Conservation (phyloP, 2,888 invertebrate genomes). For the Cephus rjabovi region DNA sequence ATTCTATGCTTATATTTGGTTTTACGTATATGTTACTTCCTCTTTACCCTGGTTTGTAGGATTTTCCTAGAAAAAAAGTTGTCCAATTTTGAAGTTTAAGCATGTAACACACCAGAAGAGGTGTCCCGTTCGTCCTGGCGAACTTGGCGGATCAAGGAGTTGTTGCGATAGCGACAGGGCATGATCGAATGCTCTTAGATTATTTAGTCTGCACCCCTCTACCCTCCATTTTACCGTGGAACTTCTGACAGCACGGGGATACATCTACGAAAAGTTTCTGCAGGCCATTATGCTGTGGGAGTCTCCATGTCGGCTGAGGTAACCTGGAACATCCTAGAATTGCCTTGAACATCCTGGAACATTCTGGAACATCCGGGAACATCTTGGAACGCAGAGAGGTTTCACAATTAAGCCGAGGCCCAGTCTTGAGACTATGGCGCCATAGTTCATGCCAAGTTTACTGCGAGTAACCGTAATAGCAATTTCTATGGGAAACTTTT, state of each 20-base stretch:
- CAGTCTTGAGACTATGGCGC: neutral
- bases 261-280: neutral
- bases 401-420: neutral
- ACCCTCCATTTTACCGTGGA: neutral
- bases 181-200: slow-evolving; percentile 21
- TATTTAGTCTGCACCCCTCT: slow-evolving; percentile 10
- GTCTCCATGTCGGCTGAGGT: neutral
- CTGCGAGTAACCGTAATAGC: neutral
- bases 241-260: slow-evolving; percentile 11
- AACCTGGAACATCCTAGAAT: neutral
- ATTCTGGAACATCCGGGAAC: slow-evolving; percentile 7
- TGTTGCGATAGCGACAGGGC: slow-evolving; percentile 12
- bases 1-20: neutral
- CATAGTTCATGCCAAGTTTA: neutral
- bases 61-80: neutral
- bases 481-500: neutral
- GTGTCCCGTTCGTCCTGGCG: neutral
- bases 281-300: neutral
- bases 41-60: neutral
- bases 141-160: neutral
- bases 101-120: neutral
- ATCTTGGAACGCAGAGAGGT: slow-evolving; percentile 3
- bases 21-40: neutral
- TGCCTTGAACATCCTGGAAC: neutral
- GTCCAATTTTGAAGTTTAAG: neutral